A percentile compares a stretch with the other conserved stretches of the same genome.
These are phyloP conservation scores for Phymanthus crucifer DNA, from an alignment of 92 coral and sea anemone species.

Conservation along the genomic window DNA sequence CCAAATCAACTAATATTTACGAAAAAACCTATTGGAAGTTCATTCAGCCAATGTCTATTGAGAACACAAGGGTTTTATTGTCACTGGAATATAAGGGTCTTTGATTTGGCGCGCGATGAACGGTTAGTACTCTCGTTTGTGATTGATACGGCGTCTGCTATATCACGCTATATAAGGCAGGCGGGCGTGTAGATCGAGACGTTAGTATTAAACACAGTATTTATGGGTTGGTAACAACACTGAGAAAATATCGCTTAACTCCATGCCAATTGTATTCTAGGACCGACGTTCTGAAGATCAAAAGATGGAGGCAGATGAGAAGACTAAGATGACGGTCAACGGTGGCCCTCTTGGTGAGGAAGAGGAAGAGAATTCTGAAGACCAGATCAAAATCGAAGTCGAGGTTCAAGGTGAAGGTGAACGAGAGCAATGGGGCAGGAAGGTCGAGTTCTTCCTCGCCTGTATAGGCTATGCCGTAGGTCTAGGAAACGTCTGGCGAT, in stretches of 20 bases:
- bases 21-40: slow-evolving; percentile 32
- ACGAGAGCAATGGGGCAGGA: slow-evolving; percentile 94
- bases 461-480: slow-evolving; percentile 98
- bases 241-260: neutral
- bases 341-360: slow-evolving; percentile 60
- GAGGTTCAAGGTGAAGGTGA: slow-evolving; percentile 62
- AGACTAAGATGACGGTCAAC: slow-evolving; percentile 65
- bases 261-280: slow-evolving; percentile 19
- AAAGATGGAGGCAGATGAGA: slow-evolving; percentile 56
- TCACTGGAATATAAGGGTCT: slow-evolving; percentile 18
- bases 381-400: slow-evolving; percentile 58
- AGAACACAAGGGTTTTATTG: neutral
- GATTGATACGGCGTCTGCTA: slow-evolving; percentile 1
- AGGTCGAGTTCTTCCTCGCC: slow-evolving; percentile 94
- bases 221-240: neutral
- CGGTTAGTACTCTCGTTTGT: slow-evolving; percentile 6
- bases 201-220: neutral
- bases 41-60: slow-evolving; percentile 35
- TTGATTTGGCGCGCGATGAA: slow-evolving; percentile 40
- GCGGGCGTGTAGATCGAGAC: neutral
- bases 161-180: slow-evolving; percentile 1
- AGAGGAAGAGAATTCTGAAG: slow-evolving; percentile 30
- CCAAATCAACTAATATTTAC: slow-evolving; percentile 56
- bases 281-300: slow-evolving; percentile 11
- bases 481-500: slow-evolving; percentile 97